Percentiles rank a stretch among this genome's conserved stretches.
phyloP scores from a whole-genome alignment of 2,888 invertebrate species.

The Diadegma fenestrale region DNA sequence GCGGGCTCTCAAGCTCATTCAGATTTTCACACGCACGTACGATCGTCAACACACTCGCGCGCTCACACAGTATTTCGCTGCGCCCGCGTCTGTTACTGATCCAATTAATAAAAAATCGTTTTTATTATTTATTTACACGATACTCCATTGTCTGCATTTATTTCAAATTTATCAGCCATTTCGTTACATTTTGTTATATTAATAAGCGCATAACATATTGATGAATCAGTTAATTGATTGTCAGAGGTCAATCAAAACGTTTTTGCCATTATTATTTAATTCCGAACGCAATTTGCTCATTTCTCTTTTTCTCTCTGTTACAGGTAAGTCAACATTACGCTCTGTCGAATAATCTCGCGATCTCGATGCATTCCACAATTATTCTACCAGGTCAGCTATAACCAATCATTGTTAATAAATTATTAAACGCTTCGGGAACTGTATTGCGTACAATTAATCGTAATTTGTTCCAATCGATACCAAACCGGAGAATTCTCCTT shows the following conservation, averaged over 20 bases:
- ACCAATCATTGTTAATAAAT: neutral
- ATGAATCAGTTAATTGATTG: neutral
- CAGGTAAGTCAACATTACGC: constrained; percentile 75
- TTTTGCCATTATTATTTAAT: neutral
- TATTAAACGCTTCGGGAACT: neutral
- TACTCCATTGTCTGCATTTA: neutral
- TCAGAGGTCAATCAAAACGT: neutral
- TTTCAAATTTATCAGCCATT: neutral
- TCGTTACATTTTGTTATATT: neutral
- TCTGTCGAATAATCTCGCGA: constrained; percentile 46
- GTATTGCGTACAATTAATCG: neutral
- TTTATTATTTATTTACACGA: constrained; percentile 4
- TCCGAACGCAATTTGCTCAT: neutral
- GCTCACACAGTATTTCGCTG: neutral
- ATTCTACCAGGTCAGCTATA: constrained; percentile 70
- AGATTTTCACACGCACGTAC: constrained; percentile 39
- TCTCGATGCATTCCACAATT: constrained; percentile 66
- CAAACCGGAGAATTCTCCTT: neutral
- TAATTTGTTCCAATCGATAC: neutral
- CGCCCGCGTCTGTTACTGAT: neutral
- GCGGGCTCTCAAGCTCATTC: constrained; percentile 40
- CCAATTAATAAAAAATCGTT: constrained; percentile 1
- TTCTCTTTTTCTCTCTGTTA: constrained; percentile 69
- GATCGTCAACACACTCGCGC: neutral
- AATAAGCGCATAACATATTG: neutral